Conservation (phyloP, 2,797 vertebrate genomes). For the Crocodylus rhombifer region DNA sequence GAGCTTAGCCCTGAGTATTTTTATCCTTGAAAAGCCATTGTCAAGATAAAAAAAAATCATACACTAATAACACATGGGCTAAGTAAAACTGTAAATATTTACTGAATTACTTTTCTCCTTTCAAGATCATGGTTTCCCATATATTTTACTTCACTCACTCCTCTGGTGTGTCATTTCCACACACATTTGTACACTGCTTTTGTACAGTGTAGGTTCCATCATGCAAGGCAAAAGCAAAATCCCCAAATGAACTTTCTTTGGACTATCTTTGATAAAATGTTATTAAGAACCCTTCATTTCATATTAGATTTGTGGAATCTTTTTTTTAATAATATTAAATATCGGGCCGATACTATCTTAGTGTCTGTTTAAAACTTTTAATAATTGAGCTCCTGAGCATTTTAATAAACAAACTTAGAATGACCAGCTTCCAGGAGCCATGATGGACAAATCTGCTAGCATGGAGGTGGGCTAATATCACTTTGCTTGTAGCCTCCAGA, state of each 20-base stretch:
- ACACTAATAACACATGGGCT: neutral
- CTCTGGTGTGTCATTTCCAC: neutral
- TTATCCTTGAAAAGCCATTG: neutral
- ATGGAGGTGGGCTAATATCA: rapidly evolving
- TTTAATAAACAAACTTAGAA: neutral
- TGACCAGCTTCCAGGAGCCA: neutral
- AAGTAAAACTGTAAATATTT: neutral
- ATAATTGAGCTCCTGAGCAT: neutral
- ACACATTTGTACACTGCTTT: neutral
- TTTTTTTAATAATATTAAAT: rapidly evolving
- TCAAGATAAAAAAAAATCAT: neutral
- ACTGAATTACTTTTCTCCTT: neutral
- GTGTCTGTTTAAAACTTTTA: neutral
- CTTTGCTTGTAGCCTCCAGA: neutral
- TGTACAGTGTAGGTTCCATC: neutral
- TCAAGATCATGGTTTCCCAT: neutral
- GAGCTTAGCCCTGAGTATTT: neutral
- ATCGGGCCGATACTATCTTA: neutral
- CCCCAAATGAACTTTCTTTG: neutral
- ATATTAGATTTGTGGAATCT: rapidly evolving
- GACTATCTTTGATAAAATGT: neutral
- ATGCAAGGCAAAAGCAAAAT: neutral
- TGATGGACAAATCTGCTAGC: rapidly evolving
- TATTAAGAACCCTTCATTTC: neutral
- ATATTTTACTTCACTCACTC: rapidly evolving